Conservation (phyloP, 2,888 invertebrate genomes). For the Eilema caniola region DNA sequence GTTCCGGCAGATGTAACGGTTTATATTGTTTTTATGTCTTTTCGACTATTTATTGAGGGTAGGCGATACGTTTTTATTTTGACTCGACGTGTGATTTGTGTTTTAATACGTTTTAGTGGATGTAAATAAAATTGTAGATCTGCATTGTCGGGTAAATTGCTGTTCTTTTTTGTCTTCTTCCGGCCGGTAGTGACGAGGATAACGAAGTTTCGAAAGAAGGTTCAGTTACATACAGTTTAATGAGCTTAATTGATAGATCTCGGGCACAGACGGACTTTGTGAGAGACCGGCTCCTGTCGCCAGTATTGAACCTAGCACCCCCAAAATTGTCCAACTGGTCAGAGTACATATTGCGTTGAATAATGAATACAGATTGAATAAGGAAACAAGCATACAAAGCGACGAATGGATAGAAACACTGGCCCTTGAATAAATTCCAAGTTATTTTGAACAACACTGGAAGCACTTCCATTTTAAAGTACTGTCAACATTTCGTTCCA, state of each 20-base stretch:
- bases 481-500: slow-evolving; percentile 1
- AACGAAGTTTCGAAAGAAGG: too few species aligned
- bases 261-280: too few species aligned
- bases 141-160: background rate
- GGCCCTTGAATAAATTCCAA: background rate
- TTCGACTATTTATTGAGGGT: slow-evolving; percentile 41
- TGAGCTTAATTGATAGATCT: too few species aligned
- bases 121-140: background rate
- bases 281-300: too few species aligned
- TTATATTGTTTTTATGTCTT: slow-evolving; percentile 45
- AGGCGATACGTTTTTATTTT: slow-evolving; percentile 21
- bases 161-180: background rate
- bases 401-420: too few species aligned
- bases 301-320: too few species aligned
- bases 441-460: background rate
- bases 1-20: slow-evolving; percentile 38
- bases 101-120: background rate
- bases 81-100: slow-evolving; percentile 12
- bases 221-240: too few species aligned
- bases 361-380: too few species aligned
- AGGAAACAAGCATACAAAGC: too few species aligned
- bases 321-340: too few species aligned
- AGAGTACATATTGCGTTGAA: too few species aligned
- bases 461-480: background rate
- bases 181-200: too few species aligned